Conservation (phyloP, 2,113 vertebrate species). For the Turdus rufiventris region DNA sequence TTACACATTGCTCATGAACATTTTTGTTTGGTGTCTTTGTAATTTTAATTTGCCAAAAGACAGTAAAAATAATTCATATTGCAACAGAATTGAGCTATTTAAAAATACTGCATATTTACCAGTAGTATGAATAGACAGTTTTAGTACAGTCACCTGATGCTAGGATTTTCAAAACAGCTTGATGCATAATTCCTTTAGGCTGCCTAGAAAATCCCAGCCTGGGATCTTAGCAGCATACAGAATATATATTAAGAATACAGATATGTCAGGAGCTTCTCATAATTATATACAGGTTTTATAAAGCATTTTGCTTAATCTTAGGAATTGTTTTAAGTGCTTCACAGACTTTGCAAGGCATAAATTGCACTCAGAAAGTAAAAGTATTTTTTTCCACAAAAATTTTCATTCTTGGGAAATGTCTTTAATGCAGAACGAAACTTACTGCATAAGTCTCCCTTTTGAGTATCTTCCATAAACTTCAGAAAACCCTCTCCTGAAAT, state of each 20-base stretch:
- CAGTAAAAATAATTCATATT: not conserved
- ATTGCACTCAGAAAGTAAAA: not conserved
- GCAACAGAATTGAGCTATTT: not conserved
- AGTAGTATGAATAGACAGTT: not conserved
- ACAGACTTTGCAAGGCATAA: not conserved
- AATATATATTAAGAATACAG: not conserved
- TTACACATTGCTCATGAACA: not conserved
- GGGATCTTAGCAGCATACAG: not conserved
- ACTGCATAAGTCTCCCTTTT: not conserved
- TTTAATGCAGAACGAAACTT: not conserved
- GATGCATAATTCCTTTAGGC: not conserved
- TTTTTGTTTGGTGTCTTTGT: not conserved
- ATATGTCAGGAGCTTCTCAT: not conserved
- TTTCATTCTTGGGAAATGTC: not conserved
- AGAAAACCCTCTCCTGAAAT: not conserved
- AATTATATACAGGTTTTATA: not conserved
- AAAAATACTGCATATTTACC: not conserved
- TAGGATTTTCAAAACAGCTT: not conserved
- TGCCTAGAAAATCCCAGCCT: not conserved
- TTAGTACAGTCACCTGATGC: not conserved
- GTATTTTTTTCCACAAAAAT: not conserved
- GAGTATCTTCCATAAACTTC: not conserved
- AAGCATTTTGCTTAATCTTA: not conserved
- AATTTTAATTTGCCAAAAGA: not conserved
- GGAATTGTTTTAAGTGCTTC: conserved; percentile 1